Conservation (phyloP, 2,113 vertebrate species). For the Suricata suricatta region DNA sequence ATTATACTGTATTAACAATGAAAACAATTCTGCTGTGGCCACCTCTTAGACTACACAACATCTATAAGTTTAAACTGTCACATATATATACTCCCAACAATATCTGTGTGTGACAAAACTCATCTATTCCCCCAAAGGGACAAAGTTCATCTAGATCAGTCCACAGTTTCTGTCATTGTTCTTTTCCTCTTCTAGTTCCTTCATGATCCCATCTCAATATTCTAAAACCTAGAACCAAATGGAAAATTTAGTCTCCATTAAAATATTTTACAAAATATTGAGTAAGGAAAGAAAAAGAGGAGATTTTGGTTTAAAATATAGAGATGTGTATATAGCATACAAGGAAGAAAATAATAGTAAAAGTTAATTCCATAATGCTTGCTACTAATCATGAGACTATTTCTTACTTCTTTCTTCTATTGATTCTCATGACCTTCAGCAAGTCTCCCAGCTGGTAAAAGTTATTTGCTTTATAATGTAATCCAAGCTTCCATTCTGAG, state of each 20-base stretch:
- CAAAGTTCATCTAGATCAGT: background rate
- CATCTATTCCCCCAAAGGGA: background rate
- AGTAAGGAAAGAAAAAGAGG: background rate
- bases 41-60: background rate
- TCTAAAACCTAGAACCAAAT: background rate
- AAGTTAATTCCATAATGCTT: background rate
- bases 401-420: background rate
- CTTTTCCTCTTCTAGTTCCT: background rate
- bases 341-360: background rate
- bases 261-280: background rate
- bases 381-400: background rate
- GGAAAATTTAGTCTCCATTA: background rate
- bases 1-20: background rate
- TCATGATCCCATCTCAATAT: background rate
- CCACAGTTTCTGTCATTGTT: background rate
- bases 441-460: background rate
- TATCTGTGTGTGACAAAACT: background rate
- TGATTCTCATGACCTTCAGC: background rate
- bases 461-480: background rate
- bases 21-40: background rate
- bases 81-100: background rate
- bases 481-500: background rate
- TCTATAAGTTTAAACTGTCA: background rate
- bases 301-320: background rate
- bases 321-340: background rate